These are phyloP conservation scores for Caradrina clavipalpis DNA, from an alignment of 2,888 invertebrate species.

Conservation along the genomic window DNA sequence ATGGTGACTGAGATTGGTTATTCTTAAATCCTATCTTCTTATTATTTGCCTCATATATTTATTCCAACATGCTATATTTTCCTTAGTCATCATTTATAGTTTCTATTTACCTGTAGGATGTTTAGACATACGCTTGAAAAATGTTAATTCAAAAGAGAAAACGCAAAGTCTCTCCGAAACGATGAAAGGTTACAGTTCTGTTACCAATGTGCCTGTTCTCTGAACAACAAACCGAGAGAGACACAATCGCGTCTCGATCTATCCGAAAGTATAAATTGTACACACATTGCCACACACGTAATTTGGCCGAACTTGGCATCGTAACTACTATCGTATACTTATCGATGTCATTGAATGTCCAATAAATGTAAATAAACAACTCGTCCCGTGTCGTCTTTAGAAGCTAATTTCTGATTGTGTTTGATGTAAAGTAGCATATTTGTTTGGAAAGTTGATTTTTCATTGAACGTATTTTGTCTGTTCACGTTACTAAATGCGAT, in stretches of 20 bases:
- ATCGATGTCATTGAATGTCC: constrained; percentile 55
- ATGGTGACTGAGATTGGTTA: constrained; percentile 27
- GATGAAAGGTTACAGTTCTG: background rate
- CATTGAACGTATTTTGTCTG: constrained; percentile 25
- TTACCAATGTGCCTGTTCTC: background rate
- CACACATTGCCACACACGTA: constrained; percentile 49
- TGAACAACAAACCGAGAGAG: constrained; percentile 22
- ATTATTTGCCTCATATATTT: constrained; percentile 3
- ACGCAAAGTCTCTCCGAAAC: background rate
- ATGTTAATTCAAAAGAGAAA: constrained; percentile 1
- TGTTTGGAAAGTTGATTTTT: constrained; percentile 1
- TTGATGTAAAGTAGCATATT: constrained; percentile 1
- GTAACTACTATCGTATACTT: constrained; percentile 45
- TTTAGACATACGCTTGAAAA: background rate
- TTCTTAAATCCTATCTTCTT: constrained; percentile 1
- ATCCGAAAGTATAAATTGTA: constrained; percentile 40
- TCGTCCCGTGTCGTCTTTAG: constrained; percentile 2
- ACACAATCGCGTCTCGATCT: constrained; percentile 18
- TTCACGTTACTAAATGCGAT: constrained; percentile 52
- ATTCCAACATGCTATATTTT: background rate
- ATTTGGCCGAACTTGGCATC: constrained; percentile 61
- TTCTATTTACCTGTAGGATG: background rate
- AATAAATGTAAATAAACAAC: constrained; percentile 65
- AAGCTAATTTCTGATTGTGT: background rate
- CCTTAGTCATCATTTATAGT: background rate